Evolutionary conservation across 2,797 vertebrate genomes (phyloP).

Genomic region (Sebastes trivittatus): DNA sequence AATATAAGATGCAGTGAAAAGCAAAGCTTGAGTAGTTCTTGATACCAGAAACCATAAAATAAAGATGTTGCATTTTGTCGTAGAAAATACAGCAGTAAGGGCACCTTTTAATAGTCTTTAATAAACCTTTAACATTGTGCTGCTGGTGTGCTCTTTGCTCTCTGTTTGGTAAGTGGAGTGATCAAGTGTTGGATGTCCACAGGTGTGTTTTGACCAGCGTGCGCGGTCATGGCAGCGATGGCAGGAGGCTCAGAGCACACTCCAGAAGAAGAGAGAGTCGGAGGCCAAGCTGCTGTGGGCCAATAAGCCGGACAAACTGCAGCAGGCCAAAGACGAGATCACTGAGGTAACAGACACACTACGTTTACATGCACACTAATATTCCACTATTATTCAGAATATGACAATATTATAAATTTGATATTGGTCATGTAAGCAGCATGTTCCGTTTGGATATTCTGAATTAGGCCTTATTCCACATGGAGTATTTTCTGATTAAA

Average conservation of each 20-base stretch:
- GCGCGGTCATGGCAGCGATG: slow-evolving; percentile 94
- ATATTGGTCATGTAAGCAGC: rapidly evolving
- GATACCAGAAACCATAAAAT: not conserved
- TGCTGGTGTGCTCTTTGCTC: not conserved
- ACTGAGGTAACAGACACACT: slow-evolving; percentile 81
- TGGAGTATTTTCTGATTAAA: too few species aligned
- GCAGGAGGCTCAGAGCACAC: slow-evolving; percentile 92
- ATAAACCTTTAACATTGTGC: not conserved
- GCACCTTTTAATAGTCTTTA: not conserved
- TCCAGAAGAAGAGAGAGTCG: slow-evolving; percentile 95
- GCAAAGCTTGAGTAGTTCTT: not conserved
- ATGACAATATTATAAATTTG: too few species aligned
- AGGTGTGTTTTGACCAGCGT: slow-evolving; percentile 96
- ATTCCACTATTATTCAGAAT: too few species aligned
- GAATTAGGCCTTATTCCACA: too few species aligned
- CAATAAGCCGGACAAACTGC: slow-evolving; percentile 96
- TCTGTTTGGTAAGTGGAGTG: not conserved
- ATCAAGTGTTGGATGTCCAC: slow-evolving; percentile 15
- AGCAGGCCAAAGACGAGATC: slow-evolving; percentile 97
- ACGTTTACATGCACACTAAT: too few species aligned
- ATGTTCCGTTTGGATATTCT: too few species aligned
- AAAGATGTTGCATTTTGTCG: not conserved
- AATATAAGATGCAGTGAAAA: not conserved
- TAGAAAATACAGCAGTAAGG: not conserved
- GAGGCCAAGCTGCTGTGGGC: slow-evolving; percentile 96